Evolutionary conservation across 2,888 invertebrate genomes (phyloP).

Genomic region (Eupithecia exiguata): DNA sequence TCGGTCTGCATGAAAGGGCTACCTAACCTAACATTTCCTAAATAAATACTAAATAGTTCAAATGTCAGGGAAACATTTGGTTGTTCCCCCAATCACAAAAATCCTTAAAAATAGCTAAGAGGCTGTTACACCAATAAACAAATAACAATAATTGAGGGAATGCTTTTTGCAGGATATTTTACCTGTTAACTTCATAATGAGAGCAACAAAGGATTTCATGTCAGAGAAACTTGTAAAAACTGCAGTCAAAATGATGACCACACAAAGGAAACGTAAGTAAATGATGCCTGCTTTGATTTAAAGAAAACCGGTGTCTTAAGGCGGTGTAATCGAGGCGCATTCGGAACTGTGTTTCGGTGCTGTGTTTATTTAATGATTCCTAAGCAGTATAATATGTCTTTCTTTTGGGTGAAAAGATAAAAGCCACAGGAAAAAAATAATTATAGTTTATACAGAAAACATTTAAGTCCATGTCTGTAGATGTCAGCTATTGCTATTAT

Average conservation of each 20-base stretch:
- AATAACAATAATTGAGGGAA: not conserved
- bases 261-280: conserved; percentile 85
- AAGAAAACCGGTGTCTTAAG: too few relatives aligned
- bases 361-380: too few relatives aligned
- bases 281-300: not conserved
- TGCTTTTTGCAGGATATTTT: conserved; percentile 82
- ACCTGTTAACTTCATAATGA: conserved; percentile 85
- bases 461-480: too few relatives aligned
- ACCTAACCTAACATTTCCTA: not conserved
- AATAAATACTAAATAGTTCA: not conserved
- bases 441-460: too few relatives aligned
- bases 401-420: too few relatives aligned
- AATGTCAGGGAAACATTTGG: not conserved
- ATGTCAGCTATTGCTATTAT: too few relatives aligned
- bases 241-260: conserved; percentile 84
- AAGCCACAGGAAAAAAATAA: too few relatives aligned
- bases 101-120: not conserved
- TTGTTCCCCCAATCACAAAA: too few relatives aligned
- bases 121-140: too few relatives aligned
- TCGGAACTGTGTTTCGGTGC: too few relatives aligned
- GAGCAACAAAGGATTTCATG: conserved; percentile 84
- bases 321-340: too few relatives aligned
- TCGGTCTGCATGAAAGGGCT: not conserved
- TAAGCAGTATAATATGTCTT: too few relatives aligned
- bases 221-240: conserved; percentile 81